These are phyloP conservation scores for Cnemophilus loriae DNA, from an alignment of 2,113 vertebrate genomes.

Conservation along the genomic window DNA sequence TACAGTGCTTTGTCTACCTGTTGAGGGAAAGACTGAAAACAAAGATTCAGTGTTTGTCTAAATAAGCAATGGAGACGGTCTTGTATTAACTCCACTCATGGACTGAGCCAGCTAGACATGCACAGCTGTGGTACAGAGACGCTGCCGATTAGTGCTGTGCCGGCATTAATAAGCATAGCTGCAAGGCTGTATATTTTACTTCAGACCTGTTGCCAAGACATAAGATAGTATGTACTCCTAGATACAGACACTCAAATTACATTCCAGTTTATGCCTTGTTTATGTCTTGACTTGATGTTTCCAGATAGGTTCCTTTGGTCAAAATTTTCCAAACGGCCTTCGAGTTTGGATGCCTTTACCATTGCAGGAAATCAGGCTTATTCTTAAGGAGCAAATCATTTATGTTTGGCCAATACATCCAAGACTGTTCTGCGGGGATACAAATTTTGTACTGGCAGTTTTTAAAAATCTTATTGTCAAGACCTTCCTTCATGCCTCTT, in stretches of 20 bases:
- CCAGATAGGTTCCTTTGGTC: neutral
- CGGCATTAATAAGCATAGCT: neutral
- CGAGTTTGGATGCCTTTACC: neutral
- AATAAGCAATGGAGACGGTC: neutral
- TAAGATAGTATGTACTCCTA: neutral
- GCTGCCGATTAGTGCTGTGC: fast-evolving
- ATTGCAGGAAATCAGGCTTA: neutral
- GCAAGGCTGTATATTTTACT: neutral
- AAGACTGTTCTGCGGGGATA: neutral
- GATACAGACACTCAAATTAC: neutral
- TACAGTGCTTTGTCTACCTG: neutral
- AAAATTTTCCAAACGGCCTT: neutral
- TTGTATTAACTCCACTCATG: neutral
- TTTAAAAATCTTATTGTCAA: neutral
- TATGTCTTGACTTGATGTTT: neutral
- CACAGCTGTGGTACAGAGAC: neutral
- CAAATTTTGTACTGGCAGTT: neutral
- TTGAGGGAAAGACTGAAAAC: neutral
- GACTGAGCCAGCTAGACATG: neutral
- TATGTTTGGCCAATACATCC: neutral
- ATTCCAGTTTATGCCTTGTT: neutral
- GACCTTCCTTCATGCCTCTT: neutral
- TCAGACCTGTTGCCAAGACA: neutral
- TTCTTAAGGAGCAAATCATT: neutral
- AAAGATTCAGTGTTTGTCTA: neutral